Conservation (phyloP, 2,888 invertebrate genomes). For the Lamellibrachia columna region DNA sequence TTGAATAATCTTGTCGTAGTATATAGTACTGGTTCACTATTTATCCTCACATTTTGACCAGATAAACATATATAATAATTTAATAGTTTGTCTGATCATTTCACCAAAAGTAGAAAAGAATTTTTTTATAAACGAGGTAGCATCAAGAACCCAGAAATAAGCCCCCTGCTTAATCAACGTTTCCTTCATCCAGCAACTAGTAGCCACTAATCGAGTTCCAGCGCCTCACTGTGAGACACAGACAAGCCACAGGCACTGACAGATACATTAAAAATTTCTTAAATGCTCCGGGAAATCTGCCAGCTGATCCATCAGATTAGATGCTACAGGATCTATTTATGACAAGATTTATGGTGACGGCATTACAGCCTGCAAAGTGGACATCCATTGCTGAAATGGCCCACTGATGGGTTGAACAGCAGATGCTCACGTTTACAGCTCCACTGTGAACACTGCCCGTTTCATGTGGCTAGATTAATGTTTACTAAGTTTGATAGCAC, state of each 20-base stretch:
- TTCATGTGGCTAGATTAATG: neutral
- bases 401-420: neutral
- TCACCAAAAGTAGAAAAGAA: too few relatives aligned
- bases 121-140: too few relatives aligned
- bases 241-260: neutral
- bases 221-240: neutral
- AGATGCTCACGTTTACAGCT: neutral
- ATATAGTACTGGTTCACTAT: too few relatives aligned
- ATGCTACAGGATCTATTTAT: slow-evolving; percentile 12
- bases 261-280: neutral
- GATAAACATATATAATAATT: too few relatives aligned
- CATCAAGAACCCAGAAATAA: too few relatives aligned
- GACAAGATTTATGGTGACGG: neutral
- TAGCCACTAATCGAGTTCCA: neutral
- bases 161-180: neutral
- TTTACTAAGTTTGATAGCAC: too few relatives aligned
- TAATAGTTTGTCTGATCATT: too few relatives aligned
- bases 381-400: neutral
- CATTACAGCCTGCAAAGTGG: neutral
- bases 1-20: too few relatives aligned
- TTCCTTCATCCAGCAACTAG: neutral
- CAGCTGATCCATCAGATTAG: neutral
- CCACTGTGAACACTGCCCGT: neutral
- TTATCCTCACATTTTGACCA: too few relatives aligned
- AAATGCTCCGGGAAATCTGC: neutral